These are phyloP conservation scores for Ectropis crepuscularia DNA, from an alignment of 2,888 invertebrate genomes.

Conservation along the genomic window DNA sequence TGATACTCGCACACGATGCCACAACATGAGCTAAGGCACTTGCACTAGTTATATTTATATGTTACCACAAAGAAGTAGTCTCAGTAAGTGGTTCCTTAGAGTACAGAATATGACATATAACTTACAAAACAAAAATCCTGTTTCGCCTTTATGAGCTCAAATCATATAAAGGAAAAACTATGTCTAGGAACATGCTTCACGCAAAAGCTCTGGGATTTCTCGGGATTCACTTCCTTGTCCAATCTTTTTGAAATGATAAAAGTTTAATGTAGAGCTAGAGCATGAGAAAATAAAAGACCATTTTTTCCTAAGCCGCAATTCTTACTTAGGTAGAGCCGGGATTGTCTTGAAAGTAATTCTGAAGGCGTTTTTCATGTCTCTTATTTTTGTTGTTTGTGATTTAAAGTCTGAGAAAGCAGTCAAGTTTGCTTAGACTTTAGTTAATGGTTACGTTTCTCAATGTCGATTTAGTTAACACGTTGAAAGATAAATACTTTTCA, in stretches of 20 bases:
- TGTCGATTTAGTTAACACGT: no score
- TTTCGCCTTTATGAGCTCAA: neutral
- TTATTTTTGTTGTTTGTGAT: conserved; percentile 21
- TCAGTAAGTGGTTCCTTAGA: no score
- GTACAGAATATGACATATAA: no score
- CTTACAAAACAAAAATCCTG: neutral
- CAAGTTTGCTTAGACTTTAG: conserved; percentile 9
- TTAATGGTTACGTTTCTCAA: neutral
- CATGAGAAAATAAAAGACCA: conserved; percentile 17
- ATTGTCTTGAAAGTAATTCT: conserved; percentile 22
- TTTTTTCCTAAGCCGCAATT: conserved; percentile 20
- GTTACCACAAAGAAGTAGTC: no score
- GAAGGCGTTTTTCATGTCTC: conserved; percentile 12
- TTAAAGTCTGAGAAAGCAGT: conserved; percentile 14
- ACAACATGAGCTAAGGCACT: no score
- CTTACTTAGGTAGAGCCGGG: conserved; percentile 21
- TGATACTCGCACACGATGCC: neutral
- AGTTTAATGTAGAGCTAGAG: conserved; percentile 44
- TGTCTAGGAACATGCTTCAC: conserved; percentile 5
- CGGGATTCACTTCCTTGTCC: conserved; percentile 42
- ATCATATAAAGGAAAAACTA: conserved; percentile 4
- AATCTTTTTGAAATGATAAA: conserved; percentile 50
- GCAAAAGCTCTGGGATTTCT: conserved; percentile 39
- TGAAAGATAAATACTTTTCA: no score
- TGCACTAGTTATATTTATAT: no score